Conservation (phyloP, 2,113 vertebrate genomes). For the Mesocricetus auratus region DNA sequence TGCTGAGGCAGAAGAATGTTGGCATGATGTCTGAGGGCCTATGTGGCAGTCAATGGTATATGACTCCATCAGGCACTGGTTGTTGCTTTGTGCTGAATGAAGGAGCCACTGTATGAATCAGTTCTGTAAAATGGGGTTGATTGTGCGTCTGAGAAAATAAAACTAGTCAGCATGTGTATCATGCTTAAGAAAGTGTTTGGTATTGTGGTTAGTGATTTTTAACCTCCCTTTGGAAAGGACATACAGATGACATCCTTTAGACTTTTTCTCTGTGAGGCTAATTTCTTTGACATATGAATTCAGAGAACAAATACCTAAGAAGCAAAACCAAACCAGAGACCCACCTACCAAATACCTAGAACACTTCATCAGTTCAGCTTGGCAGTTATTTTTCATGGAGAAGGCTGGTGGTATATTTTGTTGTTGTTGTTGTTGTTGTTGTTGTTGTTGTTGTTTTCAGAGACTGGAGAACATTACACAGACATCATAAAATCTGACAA, state of each 20-base stretch:
- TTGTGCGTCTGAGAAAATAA: background rate
- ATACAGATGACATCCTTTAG: background rate
- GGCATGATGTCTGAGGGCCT: accelerated
- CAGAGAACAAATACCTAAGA: constrained; percentile 9
- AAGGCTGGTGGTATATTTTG: background rate
- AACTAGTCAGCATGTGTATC: background rate
- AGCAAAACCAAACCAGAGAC: background rate
- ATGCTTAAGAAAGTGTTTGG: background rate
- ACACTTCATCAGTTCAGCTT: constrained; percentile 38
- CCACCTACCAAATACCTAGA: background rate
- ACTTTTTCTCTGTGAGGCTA: background rate
- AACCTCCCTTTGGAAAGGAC: background rate
- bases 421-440: background rate
- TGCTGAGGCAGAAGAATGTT: accelerated
- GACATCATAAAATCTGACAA: background rate
- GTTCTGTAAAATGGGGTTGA: constrained; percentile 19
- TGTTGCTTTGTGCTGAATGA: background rate
- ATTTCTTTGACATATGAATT: constrained; percentile 60
- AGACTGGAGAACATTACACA: background rate
- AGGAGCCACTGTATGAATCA: background rate
- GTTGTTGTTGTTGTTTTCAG: background rate
- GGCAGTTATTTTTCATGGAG: background rate
- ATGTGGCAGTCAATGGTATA: background rate
- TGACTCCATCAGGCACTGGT: background rate
- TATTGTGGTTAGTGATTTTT: background rate